phyloP scores from a whole-genome alignment of 2,888 invertebrate species.

The Urechis unicinctus region DNA sequence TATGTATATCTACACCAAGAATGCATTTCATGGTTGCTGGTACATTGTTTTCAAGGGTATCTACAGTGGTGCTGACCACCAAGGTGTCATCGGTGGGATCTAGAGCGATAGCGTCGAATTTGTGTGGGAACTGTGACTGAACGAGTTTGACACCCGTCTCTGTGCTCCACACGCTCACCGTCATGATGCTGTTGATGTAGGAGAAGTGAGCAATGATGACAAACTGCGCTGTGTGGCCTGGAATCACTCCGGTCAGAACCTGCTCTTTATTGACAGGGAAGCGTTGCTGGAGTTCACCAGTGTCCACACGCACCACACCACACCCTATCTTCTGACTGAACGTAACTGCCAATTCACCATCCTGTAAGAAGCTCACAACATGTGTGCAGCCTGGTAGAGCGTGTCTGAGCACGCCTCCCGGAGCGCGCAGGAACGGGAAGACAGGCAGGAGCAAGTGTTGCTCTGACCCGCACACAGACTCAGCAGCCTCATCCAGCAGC shows the following conservation, averaged over 20 bases:
- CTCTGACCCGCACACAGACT: neutral
- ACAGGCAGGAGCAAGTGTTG: conserved; percentile 6
- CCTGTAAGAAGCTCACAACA: conserved; percentile 7
- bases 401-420: conserved; percentile 9
- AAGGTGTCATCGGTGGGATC: conserved; percentile 9
- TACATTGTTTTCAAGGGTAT: neutral
- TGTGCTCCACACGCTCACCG: conserved; percentile 16
- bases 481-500: conserved; percentile 5
- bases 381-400: conserved; percentile 13
- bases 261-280: conserved; percentile 15
- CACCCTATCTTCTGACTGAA: conserved; percentile 13
- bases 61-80: conserved; percentile 11
- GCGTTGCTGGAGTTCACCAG: conserved; percentile 14
- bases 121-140: conserved; percentile 6
- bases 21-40: conserved; percentile 5
- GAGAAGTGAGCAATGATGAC: conserved; percentile 19
- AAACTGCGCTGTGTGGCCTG: conserved; percentile 11
- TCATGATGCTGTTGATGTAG: conserved; percentile 17
- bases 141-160: conserved; percentile 17
- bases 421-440: conserved; percentile 8
- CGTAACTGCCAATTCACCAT: conserved; percentile 5
- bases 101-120: conserved; percentile 16
- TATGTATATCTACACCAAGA: conserved; percentile 11
- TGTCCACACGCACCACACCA: conserved; percentile 11
- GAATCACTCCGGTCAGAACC: conserved; percentile 6